Base-by-base conservation (phyloP, 2,888 invertebrate species). In the Plutella xylostella region DNA sequence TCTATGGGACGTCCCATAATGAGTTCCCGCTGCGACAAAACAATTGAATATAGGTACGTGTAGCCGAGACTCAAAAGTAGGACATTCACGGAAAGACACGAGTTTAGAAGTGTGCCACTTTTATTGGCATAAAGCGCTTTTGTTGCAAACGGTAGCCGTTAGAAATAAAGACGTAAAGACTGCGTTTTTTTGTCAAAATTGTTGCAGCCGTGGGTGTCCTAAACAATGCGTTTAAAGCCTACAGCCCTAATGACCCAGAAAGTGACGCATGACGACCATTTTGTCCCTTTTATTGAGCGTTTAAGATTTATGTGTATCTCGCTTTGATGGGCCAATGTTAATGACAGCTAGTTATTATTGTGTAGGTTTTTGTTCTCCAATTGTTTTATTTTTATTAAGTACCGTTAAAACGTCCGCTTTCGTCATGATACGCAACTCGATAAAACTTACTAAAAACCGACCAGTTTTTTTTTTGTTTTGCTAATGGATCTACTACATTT, bases 21-120 rank as follows among this genome's bases (percentile, higher is more conserved):
- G 61, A 59, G 55, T 58, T 63, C 65, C 66, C 63, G 54, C 60
- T 54, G 69, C 56, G 66, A 44, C 58, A 47, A 65, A 60, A 71
- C 67, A 69, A 71, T 67, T 56, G 61, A 54, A 48, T 57, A 55
- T 34, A 42, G 38, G n/a, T 4, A 30, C 28, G 33, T 17, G 18
- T 33, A 20, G 31, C 18, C 12, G 30, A 18, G 4, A 33, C 15
- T 12, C 33, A 14, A 37, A 43, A 28, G 35, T 43, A 35, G 31
- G 35, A 43, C 43, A 37, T 15, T 9, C 34, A 34, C 39, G 21
- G 6, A 25, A 22, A 25, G 25, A 22, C 31, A 18, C 12, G 30
- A 7, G 7, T 25, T 17, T 15, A n/a, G 28, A 35, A 43, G 43
- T 33, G 43, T 56, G 60, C 57, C 51, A 53, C 58, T 60, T 59